Conservation (phyloP, 2,888 invertebrate genomes). For the Lottia gigantea region DNA sequence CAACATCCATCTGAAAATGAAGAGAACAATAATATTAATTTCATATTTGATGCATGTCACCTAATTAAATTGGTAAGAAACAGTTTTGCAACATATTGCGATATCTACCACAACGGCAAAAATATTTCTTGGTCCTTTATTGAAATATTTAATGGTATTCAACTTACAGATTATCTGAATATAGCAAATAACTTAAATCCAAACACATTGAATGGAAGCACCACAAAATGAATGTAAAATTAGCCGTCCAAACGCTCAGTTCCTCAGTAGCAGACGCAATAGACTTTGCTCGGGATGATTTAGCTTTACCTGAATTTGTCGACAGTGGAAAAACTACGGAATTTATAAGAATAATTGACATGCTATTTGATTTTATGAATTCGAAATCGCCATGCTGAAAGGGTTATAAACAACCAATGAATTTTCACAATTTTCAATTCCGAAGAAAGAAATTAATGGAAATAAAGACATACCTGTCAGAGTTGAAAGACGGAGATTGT, state of each 20-base stretch:
- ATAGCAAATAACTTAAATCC: neutral
- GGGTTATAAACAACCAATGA: conserved; percentile 14
- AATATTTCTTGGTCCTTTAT: neutral
- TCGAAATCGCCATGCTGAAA: neutral
- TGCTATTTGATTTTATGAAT: conserved; percentile 12
- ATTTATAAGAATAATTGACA: too few relatives aligned
- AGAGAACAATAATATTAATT: neutral
- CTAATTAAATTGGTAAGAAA: conserved; percentile 14
- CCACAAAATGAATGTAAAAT: conserved; percentile 2
- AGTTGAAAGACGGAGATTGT: too few relatives aligned
- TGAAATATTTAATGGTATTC: conserved; percentile 4
- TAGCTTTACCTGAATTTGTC: neutral
- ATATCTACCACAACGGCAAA: neutral
- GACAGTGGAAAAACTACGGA: too few relatives aligned
- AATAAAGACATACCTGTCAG: too few relatives aligned
- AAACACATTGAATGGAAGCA: conserved; percentile 14
- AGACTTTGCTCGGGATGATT: conserved; percentile 15
- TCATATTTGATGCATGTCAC: conserved; percentile 16
- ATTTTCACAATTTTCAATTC: neutral
- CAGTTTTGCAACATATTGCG: conserved; percentile 3
- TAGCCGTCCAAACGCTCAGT: conserved; percentile 6
- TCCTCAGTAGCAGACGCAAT: conserved; percentile 17
- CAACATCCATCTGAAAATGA: conserved; percentile 3
- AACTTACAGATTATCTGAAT: conserved; percentile 7
- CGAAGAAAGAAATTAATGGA: conserved; percentile 6